Conservation (phyloP, 2,888 invertebrate species). For the Ochlodes sylvanus region DNA sequence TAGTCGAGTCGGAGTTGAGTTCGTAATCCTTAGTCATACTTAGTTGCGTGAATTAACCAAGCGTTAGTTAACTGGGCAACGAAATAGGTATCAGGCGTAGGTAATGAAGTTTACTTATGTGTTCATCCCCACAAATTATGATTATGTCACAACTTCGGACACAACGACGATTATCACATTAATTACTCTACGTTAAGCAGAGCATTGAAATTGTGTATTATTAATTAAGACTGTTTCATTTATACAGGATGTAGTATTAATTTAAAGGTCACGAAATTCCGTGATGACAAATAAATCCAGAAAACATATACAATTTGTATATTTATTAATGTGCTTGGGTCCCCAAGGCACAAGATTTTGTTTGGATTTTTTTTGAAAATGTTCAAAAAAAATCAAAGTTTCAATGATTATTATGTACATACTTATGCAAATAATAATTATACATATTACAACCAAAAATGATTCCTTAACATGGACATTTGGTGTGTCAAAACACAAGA, state of each 20-base stretch:
- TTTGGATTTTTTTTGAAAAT: too few species aligned
- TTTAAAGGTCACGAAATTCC: not conserved
- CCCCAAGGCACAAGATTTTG: too few species aligned
- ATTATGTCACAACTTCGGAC: constrained; percentile 33
- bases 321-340: too few species aligned
- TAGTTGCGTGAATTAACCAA: not conserved
- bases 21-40: too few species aligned
- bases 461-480: too few species aligned
- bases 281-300: not conserved
- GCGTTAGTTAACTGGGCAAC: not conserved
- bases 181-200: constrained; percentile 19
- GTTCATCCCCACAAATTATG: constrained; percentile 30
- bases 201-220: constrained; percentile 1
- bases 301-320: not conserved
- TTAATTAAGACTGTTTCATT: constrained; percentile 3
- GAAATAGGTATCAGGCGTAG: not conserved
- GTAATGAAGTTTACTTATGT: constrained; percentile 2
- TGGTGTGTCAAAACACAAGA: too few species aligned
- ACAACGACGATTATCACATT: constrained; percentile 16
- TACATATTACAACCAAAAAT: too few species aligned
- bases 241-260: not conserved
- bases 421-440: too few species aligned
- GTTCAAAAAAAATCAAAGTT: too few species aligned
- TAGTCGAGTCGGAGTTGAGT: too few species aligned
- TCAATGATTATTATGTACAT: too few species aligned